phyloP scores from a whole-genome alignment of 64 coral and sea anemone species.

The Cladopsammia gracilis region DNA sequence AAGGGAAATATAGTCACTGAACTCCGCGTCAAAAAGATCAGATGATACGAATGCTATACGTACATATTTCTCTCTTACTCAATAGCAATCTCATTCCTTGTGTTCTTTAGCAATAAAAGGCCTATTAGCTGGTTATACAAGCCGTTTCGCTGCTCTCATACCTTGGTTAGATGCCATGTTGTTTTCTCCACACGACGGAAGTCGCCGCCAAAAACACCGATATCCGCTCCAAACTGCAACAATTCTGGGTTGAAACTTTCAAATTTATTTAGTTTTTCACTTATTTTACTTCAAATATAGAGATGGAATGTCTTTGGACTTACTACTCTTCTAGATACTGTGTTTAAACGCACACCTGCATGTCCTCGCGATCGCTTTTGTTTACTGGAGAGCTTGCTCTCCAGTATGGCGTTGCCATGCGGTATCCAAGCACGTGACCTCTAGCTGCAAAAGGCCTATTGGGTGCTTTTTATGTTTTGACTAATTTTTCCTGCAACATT shows the following conservation, averaged over 20 bases:
- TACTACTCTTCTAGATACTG: background rate
- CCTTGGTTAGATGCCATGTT: constrained; percentile 60
- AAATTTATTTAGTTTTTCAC: background rate
- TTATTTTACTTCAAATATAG: background rate
- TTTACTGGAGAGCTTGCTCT: constrained; percentile 29
- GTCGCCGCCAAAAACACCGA: constrained; percentile 2
- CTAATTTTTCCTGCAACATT: background rate
- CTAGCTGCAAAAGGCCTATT: constrained; percentile 47
- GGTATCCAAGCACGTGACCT: constrained; percentile 47
- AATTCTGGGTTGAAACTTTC: background rate
- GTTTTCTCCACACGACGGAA: background rate
- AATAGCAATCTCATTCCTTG: background rate
- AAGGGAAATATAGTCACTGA: no score
- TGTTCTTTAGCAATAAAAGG: background rate
- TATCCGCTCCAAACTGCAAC: background rate
- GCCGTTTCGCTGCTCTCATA: constrained; percentile 31
- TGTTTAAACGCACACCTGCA: constrained; percentile 12
- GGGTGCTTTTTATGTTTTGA: background rate
- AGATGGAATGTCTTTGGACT: background rate
- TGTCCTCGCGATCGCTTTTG: constrained; percentile 1
- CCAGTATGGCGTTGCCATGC: constrained; percentile 37
- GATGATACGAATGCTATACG: no score
- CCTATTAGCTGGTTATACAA: constrained; percentile 23
- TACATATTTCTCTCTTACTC: no score
- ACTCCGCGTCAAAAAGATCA: no score